Base-by-base conservation (phyloP, 2,797 vertebrate genomes). In the Lacerta viridis region DNA sequence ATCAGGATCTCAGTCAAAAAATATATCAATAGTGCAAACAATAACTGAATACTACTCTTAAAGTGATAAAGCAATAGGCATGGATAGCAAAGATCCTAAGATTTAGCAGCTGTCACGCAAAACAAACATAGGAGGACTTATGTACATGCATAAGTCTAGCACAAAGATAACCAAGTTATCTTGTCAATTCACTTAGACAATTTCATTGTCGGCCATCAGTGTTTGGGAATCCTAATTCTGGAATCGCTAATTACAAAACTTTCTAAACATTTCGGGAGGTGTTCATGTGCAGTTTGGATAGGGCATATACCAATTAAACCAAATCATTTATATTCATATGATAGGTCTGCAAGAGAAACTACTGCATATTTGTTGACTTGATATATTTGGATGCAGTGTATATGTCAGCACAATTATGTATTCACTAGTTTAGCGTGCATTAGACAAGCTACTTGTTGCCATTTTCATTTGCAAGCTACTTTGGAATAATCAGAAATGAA, bases 271-370 rank as follows among this genome's bases (percentile, higher is more conserved):
- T 33, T 50, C 23, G 46, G 23, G 4, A 68, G 25, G 8, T 80
- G 11, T 29, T 13, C 29, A 1, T 36, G 36, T 23, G 55, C 18
- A 55, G 80, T 75, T 10, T 46, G 82, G 50, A n/a, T 11, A 50
- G 46, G 77, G 86, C 41, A 10, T 72, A 87, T 2, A 87, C 27
- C 39, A 83, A 87, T 78, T 77, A 61, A 85, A 89, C 43, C 11
- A 84, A 88, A 39, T 55, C 84, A 41, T 2, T 0, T 25, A 88
- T 50, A 83, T 10, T 0, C 20, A 23, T 23, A 61, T 61, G 59
- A 23, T 64, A 23, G 61, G 27, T 71, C n/a, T 71, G 3, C 69
- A 33, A 71, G 69, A 71, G 4, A 71, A 71, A 71, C 69, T 71
- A 29, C 29, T 71, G 27, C 69, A 71, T 71, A 13, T 33, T n/a